phyloP scores from a whole-genome alignment of 2,888 invertebrate species.

The Omphaloscelis lunosa region DNA sequence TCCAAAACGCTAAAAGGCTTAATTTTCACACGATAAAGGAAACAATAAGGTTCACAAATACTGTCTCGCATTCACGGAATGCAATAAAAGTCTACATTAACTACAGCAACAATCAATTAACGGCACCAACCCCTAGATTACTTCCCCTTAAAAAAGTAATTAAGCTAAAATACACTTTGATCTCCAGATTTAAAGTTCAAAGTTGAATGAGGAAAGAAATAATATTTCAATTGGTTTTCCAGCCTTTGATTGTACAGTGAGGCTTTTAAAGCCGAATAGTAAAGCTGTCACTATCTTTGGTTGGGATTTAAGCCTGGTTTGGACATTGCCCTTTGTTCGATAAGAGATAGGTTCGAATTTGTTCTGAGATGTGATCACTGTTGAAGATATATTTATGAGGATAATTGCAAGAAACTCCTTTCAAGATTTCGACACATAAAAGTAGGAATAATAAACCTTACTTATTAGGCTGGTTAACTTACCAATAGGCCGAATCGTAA shows the following conservation, averaged over 20 bases:
- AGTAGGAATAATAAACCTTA: background rate
- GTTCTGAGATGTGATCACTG: background rate
- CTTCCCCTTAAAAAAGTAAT: conserved; percentile 45
- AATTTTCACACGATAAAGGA: conserved; percentile 58
- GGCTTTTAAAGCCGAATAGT: conserved; percentile 50
- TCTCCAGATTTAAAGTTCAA: conserved; percentile 32
- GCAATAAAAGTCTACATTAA: conserved; percentile 74
- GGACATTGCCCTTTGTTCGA: conserved; percentile 3
- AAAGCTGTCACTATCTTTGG: conserved; percentile 50
- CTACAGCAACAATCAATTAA: conserved; percentile 82
- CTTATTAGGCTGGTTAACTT: background rate
- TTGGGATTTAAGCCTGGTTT: conserved; percentile 24
- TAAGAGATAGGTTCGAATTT: background rate
- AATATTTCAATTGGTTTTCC: conserved; percentile 58
- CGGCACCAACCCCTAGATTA: conserved; percentile 71
- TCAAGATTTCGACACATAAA: background rate
- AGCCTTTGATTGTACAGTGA: conserved; percentile 51
- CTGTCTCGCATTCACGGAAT: conserved; percentile 45
- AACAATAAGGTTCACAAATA: conserved; percentile 60
- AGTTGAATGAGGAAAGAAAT: conserved; percentile 12
- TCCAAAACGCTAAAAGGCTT: conserved; percentile 43
- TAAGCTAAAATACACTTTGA: conserved; percentile 37
- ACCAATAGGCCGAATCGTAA: no score
- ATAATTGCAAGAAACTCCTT: background rate
- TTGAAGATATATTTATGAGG: background rate